Evolutionary conservation across 1,140 invertebrate genomes (phyloP).

Genomic region (Lepidotrigona ventralis): DNA sequence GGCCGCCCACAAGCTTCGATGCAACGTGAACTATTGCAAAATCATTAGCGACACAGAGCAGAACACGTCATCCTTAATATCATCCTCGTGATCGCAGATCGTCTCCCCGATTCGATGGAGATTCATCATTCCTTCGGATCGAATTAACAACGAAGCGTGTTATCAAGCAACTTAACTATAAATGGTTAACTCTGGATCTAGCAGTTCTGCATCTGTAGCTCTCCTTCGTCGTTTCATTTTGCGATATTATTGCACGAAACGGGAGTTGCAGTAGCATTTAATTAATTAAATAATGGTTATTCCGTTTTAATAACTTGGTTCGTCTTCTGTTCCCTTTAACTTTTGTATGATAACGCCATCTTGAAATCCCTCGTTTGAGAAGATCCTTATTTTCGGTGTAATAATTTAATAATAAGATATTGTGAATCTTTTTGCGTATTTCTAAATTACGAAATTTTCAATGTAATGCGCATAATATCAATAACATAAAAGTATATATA

Average conservation of each 20-base stretch:
- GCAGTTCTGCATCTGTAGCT: not conserved
- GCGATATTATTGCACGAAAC: not conserved
- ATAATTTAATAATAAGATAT: no score
- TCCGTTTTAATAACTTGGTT: not conserved
- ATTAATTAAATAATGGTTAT: not conserved
- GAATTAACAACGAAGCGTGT: slow-evolving; percentile 10
- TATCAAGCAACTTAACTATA: not conserved
- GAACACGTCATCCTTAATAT: slow-evolving; percentile 21
- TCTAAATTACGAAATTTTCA: no score
- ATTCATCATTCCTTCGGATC: not conserved
- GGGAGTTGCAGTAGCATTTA: not conserved
- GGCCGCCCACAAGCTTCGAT: slow-evolving; percentile 27
- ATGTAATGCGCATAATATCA: no score
- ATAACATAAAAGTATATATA: no score
- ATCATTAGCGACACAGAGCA: slow-evolving; percentile 18
- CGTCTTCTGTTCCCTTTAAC: not conserved
- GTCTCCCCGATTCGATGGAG: slow-evolving; percentile 1
- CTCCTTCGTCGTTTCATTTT: not conserved
- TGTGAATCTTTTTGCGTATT: no score
- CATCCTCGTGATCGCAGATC: slow-evolving; percentile 35
- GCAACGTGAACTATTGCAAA: slow-evolving; percentile 45
- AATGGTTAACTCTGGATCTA: not conserved
- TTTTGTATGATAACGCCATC: not conserved
- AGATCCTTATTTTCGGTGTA: not conserved
- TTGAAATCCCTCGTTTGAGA: not conserved